These are phyloP conservation scores for Lepidurus packardi DNA, from an alignment of 1,140 invertebrate species.

Conservation along the genomic window DNA sequence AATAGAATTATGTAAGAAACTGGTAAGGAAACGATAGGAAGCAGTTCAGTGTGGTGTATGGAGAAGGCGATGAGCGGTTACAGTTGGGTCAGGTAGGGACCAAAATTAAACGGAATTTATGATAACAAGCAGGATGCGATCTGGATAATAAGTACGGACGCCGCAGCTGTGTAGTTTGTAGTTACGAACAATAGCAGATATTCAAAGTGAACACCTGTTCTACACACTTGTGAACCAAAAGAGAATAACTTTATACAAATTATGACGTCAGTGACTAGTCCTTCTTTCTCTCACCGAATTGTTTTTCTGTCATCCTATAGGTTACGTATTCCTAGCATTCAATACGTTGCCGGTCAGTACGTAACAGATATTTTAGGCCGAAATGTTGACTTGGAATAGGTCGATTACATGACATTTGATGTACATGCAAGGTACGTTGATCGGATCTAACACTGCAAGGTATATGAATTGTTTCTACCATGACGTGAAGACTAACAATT, in stretches of 20 bases:
- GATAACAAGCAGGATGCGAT: conserved; percentile 1
- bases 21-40: not conserved
- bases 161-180: not conserved
- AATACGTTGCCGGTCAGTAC: too few species aligned
- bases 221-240: not conserved
- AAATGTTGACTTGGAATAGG: too few species aligned
- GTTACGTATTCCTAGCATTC: too few species aligned
- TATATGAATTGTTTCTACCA: too few species aligned
- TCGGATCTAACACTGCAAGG: too few species aligned
- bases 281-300: not conserved
- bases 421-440: too few species aligned
- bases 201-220: not conserved
- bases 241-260: not conserved
- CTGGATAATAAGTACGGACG: conserved; percentile 3
- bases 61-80: not conserved
- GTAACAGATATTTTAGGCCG: too few species aligned
- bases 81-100: not conserved
- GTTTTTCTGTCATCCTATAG: not conserved
- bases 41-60: not conserved
- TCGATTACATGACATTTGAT: too few species aligned
- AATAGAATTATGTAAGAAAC: not conserved
- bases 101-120: not conserved
- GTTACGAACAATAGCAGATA: not conserved
- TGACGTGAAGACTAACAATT: too few species aligned
- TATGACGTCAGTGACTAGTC: not conserved